Percentiles rank a stretch among this genome's conserved stretches.
These are phyloP conservation scores for Rhipidura dahli DNA, from an alignment of 2,113 vertebrate species.

Conservation along the genomic window DNA sequence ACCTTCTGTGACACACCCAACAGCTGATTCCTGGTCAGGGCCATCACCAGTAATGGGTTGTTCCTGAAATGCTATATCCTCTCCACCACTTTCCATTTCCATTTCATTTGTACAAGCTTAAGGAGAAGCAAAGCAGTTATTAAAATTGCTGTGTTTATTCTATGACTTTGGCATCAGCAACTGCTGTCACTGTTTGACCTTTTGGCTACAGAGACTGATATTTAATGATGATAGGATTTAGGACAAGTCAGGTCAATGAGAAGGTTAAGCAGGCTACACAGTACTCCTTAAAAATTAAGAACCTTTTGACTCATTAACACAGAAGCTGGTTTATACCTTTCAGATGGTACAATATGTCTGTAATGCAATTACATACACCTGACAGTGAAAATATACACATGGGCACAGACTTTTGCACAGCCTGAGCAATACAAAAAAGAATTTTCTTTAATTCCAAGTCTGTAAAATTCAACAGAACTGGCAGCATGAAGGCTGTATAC, in stretches of 20 bases:
- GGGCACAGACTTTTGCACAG: neutral
- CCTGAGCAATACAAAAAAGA: neutral
- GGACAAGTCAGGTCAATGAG: neutral
- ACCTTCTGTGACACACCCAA: constrained; percentile 69
- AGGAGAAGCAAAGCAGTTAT: constrained; percentile 23
- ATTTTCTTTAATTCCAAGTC: neutral
- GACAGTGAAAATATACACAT: neutral
- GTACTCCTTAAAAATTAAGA: neutral
- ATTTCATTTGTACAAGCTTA: constrained; percentile 72
- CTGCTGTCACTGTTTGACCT: neutral
- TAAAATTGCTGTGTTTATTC: neutral
- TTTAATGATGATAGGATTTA: neutral
- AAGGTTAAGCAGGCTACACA: neutral
- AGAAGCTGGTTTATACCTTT: neutral
- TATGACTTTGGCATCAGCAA: neutral
- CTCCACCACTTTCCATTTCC: constrained; percentile 66
- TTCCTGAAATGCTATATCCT: constrained; percentile 48
- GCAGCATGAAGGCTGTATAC: neutral
- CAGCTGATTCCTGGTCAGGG: constrained; percentile 8
- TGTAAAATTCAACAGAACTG: neutral
- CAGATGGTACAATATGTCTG: neutral
- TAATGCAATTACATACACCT: neutral
- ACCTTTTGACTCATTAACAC: neutral
- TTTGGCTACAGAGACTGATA: neutral
- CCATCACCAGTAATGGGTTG: constrained; percentile 2